phyloP scores from a whole-genome alignment of 92 coral and sea anemone genomes.

The Plumapathes pennacea region DNA sequence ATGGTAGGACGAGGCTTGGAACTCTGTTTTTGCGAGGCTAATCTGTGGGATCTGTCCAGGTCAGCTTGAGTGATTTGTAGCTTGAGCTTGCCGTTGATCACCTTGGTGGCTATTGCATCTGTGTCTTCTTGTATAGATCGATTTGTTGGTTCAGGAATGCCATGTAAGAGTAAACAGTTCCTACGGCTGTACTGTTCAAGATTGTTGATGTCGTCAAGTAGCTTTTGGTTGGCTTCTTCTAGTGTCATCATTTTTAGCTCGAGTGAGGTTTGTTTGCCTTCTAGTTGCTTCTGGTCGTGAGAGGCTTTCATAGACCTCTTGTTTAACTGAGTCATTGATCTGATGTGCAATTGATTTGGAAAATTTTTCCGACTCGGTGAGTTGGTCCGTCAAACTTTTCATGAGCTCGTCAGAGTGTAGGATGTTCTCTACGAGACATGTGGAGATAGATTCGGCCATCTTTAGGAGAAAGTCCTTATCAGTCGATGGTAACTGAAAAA shows the following conservation, averaged over 20 bases:
- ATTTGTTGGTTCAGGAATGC: not conserved
- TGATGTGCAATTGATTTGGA: no score
- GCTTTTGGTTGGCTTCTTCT: not conserved
- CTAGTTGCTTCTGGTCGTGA: not conserved
- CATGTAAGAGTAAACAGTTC: conserved; percentile 3
- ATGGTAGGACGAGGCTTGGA: conserved; percentile 16
- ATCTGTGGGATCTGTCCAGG: conserved; percentile 23
- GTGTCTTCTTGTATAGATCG: not conserved
- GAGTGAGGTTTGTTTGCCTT: not conserved
- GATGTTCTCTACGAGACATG: no score
- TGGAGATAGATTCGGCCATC: no score
- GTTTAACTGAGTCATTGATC: conserved; percentile 7
- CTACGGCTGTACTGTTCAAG: conserved; percentile 8
- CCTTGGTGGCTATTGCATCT: conserved; percentile 2
- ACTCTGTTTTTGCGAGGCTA: not conserved
- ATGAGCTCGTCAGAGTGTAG: no score
- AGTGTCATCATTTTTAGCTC: no score
- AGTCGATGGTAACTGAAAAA: conserved; percentile 4
- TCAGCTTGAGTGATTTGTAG: conserved; percentile 3
- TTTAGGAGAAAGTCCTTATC: conserved; percentile 1
- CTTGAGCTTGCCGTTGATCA: conserved; percentile 8
- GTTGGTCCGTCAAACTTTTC: no score
- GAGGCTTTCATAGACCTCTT: conserved; percentile 11
- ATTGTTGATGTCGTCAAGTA: conserved; percentile 4
- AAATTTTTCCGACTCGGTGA: no score